Evolutionary conservation across 2,888 invertebrate species (phyloP).

Genomic region (Heteromyza rotundicornis): DNA sequence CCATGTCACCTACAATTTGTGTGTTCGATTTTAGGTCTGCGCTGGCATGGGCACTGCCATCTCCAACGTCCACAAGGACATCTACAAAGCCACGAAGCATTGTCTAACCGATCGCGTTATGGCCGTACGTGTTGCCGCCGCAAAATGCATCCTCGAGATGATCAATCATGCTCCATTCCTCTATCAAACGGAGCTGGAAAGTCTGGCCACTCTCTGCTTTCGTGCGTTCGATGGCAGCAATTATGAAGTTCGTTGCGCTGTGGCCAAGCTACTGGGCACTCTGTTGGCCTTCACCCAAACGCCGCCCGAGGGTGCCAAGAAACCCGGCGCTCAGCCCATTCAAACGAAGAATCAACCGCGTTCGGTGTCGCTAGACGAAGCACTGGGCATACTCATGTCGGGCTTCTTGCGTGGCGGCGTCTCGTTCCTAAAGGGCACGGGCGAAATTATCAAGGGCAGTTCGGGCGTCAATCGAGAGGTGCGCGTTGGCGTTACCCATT

Average conservation of each 20-base stretch:
- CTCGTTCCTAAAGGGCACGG: slow-evolving; percentile 90
- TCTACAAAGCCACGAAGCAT: slow-evolving; percentile 88
- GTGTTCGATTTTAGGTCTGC: slow-evolving; percentile 63
- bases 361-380: slow-evolving; percentile 86
- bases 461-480: slow-evolving; percentile 94
- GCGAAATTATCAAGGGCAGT: slow-evolving; percentile 94
- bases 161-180: slow-evolving; percentile 84
- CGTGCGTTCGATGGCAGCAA: slow-evolving; percentile 91
- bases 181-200: slow-evolving; percentile 89
- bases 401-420: slow-evolving; percentile 94
- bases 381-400: slow-evolving; percentile 86
- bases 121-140: slow-evolving; percentile 92
- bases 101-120: slow-evolving; percentile 90
- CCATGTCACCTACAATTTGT: neutral
- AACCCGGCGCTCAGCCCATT: slow-evolving; percentile 34
- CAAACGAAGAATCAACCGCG: slow-evolving; percentile 47
- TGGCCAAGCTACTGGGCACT: slow-evolving; percentile 89
- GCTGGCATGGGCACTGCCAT: slow-evolving; percentile 96
- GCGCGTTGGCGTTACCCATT: slow-evolving; percentile 95
- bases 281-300: slow-evolving; percentile 74
- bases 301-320: slow-evolving; percentile 64
- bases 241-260: slow-evolving; percentile 89
- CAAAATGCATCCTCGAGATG: slow-evolving; percentile 88
- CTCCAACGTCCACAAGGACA: slow-evolving; percentile 82
- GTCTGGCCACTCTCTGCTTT: slow-evolving; percentile 88